Evolutionary conservation across 2,113 vertebrate species (phyloP), one percentile per base, ranked within the genome.

Genomic region (Protobothrops flavoviridis): DNA sequence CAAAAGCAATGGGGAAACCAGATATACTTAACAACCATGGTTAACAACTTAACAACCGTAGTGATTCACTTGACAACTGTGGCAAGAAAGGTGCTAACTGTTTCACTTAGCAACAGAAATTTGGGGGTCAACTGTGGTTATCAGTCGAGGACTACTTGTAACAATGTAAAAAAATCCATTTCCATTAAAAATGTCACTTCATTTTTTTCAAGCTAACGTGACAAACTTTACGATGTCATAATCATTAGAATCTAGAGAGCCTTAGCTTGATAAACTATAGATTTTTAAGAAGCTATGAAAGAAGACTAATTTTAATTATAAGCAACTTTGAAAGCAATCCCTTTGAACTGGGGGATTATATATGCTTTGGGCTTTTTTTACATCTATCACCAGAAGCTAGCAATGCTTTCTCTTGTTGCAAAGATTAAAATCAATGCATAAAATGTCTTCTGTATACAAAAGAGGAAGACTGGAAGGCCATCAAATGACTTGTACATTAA

Each of bases 231-330:
- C 13, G 13, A 21, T 81, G 43, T 85, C 87, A 89, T n/a, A n/a
- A 56, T 85, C 64, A 56, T 39, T 56, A 3, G 23, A 33, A 48
- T 48, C 39, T 85, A 48, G 21, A 81, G 3, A 21, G 56, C 10
- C 17, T 81, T 20, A 20, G 21, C 2, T 48, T 33, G 17, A n/a
- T 53, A 45, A 88, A 92, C 23, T 55, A 26, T 24, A 55, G 52
- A 33, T 69, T 6, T 29, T 15, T 52, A 87, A 87, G 26, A n/a
- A n/a, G 48, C 39, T 52, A 29, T 92, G 87, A 74, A 89, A 56
- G 87, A 39, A 69, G 15, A 56, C 61, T 74, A 92, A 69, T 88
- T 92, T 88, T 88, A 92, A 89, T 89, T 69, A 92, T 48, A 17
- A 33, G 24, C 29, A 74, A 33, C n/a, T 88, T 92, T 24, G 33